Conservation (phyloP, 2,888 invertebrate genomes). For the Sisyra nigra region DNA sequence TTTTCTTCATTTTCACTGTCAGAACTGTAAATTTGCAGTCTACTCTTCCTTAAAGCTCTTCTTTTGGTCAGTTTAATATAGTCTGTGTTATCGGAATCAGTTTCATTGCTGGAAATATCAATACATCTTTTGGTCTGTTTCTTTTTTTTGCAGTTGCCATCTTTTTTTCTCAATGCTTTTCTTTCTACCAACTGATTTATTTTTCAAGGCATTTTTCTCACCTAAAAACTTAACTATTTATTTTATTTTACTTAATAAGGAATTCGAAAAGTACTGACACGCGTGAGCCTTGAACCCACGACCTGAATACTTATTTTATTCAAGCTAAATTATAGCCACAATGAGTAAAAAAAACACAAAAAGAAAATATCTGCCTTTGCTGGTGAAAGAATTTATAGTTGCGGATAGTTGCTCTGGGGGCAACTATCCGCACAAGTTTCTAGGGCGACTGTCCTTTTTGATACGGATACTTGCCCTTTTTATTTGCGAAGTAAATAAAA, state of each 20-base stretch:
- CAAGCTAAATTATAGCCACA: background rate
- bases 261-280: too few relatives aligned
- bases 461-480: background rate
- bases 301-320: background rate
- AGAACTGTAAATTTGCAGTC: constrained; percentile 11
- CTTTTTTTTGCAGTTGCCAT: constrained; percentile 9
- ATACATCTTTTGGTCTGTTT: constrained; percentile 7
- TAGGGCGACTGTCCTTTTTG: background rate
- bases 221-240: too few relatives aligned
- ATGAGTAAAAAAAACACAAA: background rate
- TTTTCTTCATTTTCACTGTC: constrained; percentile 12
- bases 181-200: constrained; percentile 11
- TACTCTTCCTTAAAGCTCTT: constrained; percentile 11
- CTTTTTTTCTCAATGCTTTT: constrained; percentile 12
- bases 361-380: too few relatives aligned
- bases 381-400: too few relatives aligned
- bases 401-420: background rate
- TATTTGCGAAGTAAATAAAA: background rate
- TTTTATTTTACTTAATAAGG: too few relatives aligned
- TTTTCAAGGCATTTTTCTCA: constrained; percentile 1
- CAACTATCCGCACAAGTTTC: background rate
- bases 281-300: background rate
- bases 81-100: constrained; percentile 10
- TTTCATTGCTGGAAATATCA: constrained; percentile 1
- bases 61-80: constrained; percentile 10